Evolutionary conservation across 2,113 vertebrate genomes (phyloP), one percentile per base, ranked within the genome.

Genomic region (Zapus hudsonius): DNA sequence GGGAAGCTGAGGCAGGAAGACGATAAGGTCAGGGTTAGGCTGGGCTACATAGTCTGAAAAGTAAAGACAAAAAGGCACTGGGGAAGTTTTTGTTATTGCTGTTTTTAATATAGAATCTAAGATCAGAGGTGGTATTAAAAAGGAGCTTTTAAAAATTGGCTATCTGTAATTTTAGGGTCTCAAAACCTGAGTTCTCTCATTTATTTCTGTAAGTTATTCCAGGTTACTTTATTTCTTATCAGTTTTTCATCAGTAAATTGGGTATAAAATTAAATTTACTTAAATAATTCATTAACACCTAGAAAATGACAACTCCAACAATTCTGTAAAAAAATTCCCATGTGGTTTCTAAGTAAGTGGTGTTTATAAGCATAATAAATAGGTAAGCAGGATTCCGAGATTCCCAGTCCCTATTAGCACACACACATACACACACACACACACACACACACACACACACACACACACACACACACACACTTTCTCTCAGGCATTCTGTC

Each of bases 211-310:
- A 63, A n/a, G 6, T 80, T 27, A 5, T 76, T 87, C 27, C 6
- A 61, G 2, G 44, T 74, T 74, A 80, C 13, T 55, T 84, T 64
- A 67, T 84, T 88, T 88, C 36, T 38, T 66, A 69, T 52, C 57
- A 31, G 31, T 36, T 79, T 92, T 78, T 82, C 74, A 74, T 84
- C 76, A 27, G 44, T 87, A 57, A 88, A n/a, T 79, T n/a, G 36
- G 52, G 59, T 47, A 3, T 69, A 88, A 57, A 16, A 79, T 82
- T 57, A 91, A 90, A 52, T 83, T 67, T 64, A 64, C 31, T 38
- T 76, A 72, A 67, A 76, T 66, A 89, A 87, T 7, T 76, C 40
- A 25, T 61, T 61, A 74, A 4, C 20, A 61, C 66, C 22, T 85
- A 81, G 81, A 67, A 78, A 75, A 23, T 47, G 29, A 90, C 70